Percentiles rank a stretch among this genome's conserved stretches.
These are phyloP conservation scores for Ooceraea biroi DNA, from an alignment of 1,140 invertebrate genomes.

Conservation along the genomic window DNA sequence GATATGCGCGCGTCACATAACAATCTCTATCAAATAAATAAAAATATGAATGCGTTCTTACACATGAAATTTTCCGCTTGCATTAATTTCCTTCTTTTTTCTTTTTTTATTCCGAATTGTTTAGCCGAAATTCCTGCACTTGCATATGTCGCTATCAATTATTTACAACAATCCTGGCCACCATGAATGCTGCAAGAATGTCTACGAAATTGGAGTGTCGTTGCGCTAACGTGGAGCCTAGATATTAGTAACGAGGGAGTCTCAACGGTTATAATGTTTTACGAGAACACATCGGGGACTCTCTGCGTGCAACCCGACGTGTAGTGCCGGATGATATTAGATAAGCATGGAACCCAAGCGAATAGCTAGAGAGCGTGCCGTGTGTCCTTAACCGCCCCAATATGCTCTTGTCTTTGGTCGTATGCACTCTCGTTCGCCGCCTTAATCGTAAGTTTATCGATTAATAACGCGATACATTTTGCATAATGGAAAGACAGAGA, in stretches of 20 bases:
- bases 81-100: background rate
- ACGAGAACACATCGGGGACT: slow-evolving; percentile 28
- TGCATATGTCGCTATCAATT: slow-evolving; percentile 8
- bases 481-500: background rate
- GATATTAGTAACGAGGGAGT: slow-evolving; percentile 61
- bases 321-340: slow-evolving; percentile 36
- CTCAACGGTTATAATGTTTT: slow-evolving; percentile 60
- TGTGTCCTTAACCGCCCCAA: slow-evolving; percentile 40
- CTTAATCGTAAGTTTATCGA: background rate
- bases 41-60: background rate
- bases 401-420: background rate
- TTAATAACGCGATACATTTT: background rate
- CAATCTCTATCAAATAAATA: background rate
- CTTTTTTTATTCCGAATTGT: background rate
- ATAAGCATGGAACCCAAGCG: slow-evolving; percentile 47
- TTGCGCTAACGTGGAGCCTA: slow-evolving; percentile 28
- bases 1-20: background rate
- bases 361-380: slow-evolving; percentile 9
- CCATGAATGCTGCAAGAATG: slow-evolving; percentile 3
- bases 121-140: background rate
- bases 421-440: background rate
- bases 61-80: background rate
- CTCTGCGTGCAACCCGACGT: slow-evolving; percentile 18
- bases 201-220: slow-evolving; percentile 15
- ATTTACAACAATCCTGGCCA: slow-evolving; percentile 4